Base-by-base conservation (phyloP, 2,113 vertebrate species). In the Melierax canorus region DNA sequence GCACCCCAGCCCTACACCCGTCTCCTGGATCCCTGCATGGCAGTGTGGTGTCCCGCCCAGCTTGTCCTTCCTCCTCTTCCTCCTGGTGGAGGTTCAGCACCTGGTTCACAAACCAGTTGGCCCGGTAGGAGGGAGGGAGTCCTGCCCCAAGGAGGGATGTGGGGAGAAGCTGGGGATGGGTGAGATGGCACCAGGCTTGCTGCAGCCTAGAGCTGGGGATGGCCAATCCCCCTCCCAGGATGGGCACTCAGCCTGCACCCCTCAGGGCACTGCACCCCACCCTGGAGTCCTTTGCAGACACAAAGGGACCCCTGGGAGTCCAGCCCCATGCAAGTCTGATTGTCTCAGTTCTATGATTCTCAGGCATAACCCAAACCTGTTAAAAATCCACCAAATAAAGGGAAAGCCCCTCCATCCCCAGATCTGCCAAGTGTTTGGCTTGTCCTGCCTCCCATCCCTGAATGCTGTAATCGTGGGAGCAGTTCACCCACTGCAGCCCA, bases 251-350 rank as follows among this genome's bases (percentile, higher is more conserved):
- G 38, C 30, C 32, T 20, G 66, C 41, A 16, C 66, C 74, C 74
- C 32, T 21, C 32, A 4, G 19, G n/a, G 36, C 24, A 38, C 41
- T 3, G 11, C 12, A 36, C 23, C 60, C 83, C 41, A 26, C 24
- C 41, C 15, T 3, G 1, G 32, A 29, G 30, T 11, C 50, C 68
- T 26, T 12, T 21, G 30, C 48, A 55, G 53, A 21, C 20, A 7
- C 11, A 1, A 32, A 62, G 14, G 27, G 53, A 53, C 43, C 38
- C 18, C 27, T 20, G 27, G 43, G 64, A 64, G 39, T 38, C 21
- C 85, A 51, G 36, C 45, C 73, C 63, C 17, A 1, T 0, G 0
- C 36, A 16, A 6, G 1, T 56, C 58, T 9, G 10, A 23, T 30
- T 24, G 16, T 43, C 41, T 36, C 51, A 34, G 36, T 36, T 56